These are phyloP conservation scores for Terebella lapidaria DNA, from an alignment of 2,888 invertebrate species.

Conservation along the genomic window DNA sequence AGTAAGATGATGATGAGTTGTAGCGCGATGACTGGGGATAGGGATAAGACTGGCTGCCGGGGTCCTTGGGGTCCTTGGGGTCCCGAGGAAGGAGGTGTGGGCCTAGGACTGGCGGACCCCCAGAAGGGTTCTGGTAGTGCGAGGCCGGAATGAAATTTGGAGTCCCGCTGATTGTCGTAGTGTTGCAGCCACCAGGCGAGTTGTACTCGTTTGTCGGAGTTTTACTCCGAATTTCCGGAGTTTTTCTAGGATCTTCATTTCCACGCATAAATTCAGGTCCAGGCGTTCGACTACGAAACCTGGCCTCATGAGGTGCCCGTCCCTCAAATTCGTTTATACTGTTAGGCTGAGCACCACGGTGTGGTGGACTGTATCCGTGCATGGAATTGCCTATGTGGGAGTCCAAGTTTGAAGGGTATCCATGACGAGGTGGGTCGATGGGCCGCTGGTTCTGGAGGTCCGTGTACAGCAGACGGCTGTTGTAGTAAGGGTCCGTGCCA, in stretches of 20 bases:
- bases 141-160: conserved; percentile 32
- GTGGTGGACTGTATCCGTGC: neutral
- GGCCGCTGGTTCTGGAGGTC: neutral
- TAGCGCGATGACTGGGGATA: neutral
- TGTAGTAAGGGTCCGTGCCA: conserved; percentile 29
- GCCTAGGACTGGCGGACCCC: neutral
- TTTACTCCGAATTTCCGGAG: conserved; percentile 48
- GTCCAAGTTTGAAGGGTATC: neutral
- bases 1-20: neutral
- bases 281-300: conserved; percentile 45
- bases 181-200: conserved; percentile 18
- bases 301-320: neutral
- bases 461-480: conserved; percentile 9
- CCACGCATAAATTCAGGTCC: conserved; percentile 51
- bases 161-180: conserved; percentile 22
- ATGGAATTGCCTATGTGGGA: neutral
- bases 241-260: conserved; percentile 32
- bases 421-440: neutral
- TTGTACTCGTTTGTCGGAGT: conserved; percentile 34
- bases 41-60: neutral
- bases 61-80: neutral
- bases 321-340: neutral
- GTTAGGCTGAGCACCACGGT: neutral
- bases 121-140: conserved; percentile 25
- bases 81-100: neutral